phyloP scores from a whole-genome alignment of 2,888 invertebrate species.

The Drosophila greeni region DNA sequence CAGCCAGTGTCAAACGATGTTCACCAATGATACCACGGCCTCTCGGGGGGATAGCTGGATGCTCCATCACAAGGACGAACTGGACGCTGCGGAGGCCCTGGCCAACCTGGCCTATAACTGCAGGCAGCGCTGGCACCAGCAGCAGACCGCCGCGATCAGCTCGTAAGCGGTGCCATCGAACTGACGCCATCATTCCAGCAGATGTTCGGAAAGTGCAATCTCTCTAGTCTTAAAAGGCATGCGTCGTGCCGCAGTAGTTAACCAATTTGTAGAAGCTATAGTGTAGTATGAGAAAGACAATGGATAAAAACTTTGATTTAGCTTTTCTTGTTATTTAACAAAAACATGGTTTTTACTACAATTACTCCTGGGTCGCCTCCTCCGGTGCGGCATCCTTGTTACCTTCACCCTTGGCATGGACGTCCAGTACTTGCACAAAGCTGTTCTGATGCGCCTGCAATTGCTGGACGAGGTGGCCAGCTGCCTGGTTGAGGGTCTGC shows the following conservation, averaged over 20 bases:
- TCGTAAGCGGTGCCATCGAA: slow-evolving; percentile 54
- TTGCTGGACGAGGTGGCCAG: slow-evolving; percentile 83
- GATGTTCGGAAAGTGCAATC: slow-evolving; percentile 66
- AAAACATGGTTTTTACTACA: slow-evolving; percentile 25
- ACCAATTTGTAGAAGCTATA: slow-evolving; percentile 38
- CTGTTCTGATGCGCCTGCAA: slow-evolving; percentile 85
- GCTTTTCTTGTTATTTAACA: slow-evolving; percentile 50
- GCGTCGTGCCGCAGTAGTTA: slow-evolving; percentile 24
- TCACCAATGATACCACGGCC: slow-evolving; percentile 51
- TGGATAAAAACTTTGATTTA: slow-evolving; percentile 36
- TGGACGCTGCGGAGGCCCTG: slow-evolving; percentile 87
- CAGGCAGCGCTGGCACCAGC: slow-evolving; percentile 75
- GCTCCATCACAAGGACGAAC: slow-evolving; percentile 84
- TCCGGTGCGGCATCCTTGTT: slow-evolving; percentile 3
- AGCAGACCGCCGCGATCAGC: slow-evolving; percentile 63
- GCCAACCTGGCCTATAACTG: slow-evolving; percentile 83
- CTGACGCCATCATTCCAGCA: slow-evolving; percentile 75
- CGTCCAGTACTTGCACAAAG: slow-evolving; percentile 84
- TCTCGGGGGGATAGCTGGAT: slow-evolving; percentile 52
- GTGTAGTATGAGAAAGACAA: slow-evolving; percentile 63
- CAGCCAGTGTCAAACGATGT: slow-evolving; percentile 51
- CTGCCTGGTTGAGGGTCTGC: slow-evolving; percentile 84
- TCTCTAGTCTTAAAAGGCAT: slow-evolving; percentile 49
- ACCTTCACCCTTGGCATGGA: slow-evolving; percentile 78
- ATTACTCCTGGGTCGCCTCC: slow-evolving; percentile 26